A percentile compares a stretch with the other conserved stretches of the same genome.
Conservation (phyloP, 2,888 invertebrate species). For the Habrosyne pyritoides region DNA sequence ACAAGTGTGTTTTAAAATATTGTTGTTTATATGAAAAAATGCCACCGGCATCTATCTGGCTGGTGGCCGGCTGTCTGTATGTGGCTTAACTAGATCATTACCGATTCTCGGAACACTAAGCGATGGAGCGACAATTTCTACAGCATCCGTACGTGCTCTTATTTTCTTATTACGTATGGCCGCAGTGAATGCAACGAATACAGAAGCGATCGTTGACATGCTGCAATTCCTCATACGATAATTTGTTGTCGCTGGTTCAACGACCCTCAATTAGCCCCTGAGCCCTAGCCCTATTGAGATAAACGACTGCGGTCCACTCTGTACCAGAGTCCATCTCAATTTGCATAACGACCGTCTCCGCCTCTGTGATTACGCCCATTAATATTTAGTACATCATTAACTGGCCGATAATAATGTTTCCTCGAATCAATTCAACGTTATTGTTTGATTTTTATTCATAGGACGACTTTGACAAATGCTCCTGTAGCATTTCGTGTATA, state of each 20-base stretch:
- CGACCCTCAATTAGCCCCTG: conserved; percentile 66
- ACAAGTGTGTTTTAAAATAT: not conserved
- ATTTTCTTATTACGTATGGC: not conserved
- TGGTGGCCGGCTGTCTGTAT: not conserved
- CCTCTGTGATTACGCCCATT: conserved; percentile 56
- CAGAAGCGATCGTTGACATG: conserved; percentile 42
- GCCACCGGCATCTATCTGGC: not conserved
- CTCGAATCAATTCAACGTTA: conserved; percentile 39
- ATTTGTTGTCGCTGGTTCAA: conserved; percentile 59
- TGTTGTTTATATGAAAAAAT: not conserved
- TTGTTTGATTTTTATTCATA: conserved; percentile 11
- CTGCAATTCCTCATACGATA: conserved; percentile 51
- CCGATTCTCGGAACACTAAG: not conserved
- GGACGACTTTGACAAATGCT: conserved; percentile 5
- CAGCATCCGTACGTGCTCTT: conserved; percentile 12
- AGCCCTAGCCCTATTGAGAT: conserved; percentile 69
- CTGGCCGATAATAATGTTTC: conserved; percentile 42
- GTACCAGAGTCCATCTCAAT: conserved; percentile 52
- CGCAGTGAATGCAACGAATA: conserved; percentile 24
- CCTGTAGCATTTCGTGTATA: conserved; percentile 15
- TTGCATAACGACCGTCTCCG: conserved; percentile 64
- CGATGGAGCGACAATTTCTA: conserved; percentile 2
- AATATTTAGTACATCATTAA: conserved; percentile 62
- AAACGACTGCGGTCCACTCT: conserved; percentile 50
- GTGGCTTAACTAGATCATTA: conserved; percentile 3